Conservation (phyloP, 2,113 vertebrate genomes). For the Semnornis frantzii region DNA sequence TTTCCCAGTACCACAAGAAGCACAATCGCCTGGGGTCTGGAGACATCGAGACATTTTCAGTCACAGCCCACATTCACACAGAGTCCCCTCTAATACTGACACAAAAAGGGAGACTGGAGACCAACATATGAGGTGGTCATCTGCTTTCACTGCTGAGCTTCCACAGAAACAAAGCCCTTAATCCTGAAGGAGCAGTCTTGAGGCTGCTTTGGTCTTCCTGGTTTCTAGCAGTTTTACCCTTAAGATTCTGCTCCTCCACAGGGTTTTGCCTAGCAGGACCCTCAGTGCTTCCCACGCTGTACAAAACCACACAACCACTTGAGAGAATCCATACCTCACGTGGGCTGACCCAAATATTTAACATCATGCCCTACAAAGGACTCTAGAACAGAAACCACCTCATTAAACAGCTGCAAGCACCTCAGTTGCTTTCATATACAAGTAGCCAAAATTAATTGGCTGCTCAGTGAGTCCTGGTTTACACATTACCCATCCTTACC, state of each 20-base stretch:
- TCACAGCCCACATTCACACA: neutral
- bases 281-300: neutral
- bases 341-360: neutral
- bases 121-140: fast-evolving
- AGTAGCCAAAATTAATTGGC: neutral
- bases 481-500: neutral
- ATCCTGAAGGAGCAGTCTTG: neutral
- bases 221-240: neutral
- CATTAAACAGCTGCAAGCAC: neutral
- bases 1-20: neutral
- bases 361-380: neutral
- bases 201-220: neutral
- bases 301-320: fast-evolving
- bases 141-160: neutral
- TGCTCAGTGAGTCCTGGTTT: neutral
- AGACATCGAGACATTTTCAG: neutral
- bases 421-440: neutral
- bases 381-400: neutral
- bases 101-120: neutral
- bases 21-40: neutral
- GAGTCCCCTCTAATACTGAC: neutral
- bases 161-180: neutral
- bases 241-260: neutral
- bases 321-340: neutral
- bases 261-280: neutral